Evolutionary conservation across 2,888 invertebrate genomes (phyloP).

Genomic region (Luperina testacea): DNA sequence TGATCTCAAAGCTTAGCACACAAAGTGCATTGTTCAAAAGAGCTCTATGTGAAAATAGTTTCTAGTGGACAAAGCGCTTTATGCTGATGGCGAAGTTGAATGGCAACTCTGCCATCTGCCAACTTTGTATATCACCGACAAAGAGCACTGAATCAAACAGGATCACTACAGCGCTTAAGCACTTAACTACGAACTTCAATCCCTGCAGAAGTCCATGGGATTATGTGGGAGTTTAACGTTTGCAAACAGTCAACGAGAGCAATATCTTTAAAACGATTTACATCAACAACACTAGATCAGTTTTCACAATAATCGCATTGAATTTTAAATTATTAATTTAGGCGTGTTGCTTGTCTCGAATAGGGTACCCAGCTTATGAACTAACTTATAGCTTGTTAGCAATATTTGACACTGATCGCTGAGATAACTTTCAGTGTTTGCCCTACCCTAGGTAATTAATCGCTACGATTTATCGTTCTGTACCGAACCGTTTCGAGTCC

Average conservation of each 20-base stretch:
- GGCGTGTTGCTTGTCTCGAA: slow-evolving; percentile 38
- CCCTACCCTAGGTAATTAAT: slow-evolving; percentile 59
- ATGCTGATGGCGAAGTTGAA: slow-evolving; percentile 31
- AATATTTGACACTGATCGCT: slow-evolving; percentile 59
- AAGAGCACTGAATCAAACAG: slow-evolving; percentile 39
- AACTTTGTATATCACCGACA: slow-evolving; percentile 47
- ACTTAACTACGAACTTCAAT: slow-evolving; percentile 36
- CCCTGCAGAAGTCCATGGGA: slow-evolving; percentile 32
- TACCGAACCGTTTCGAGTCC: slow-evolving; percentile 44
- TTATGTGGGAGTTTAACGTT: slow-evolving; percentile 31
- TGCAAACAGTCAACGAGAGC: slow-evolving; percentile 32
- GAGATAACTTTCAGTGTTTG: slow-evolving; percentile 61
- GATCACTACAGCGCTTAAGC: slow-evolving; percentile 43
- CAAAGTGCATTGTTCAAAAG: slow-evolving; percentile 8
- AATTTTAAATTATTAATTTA: slow-evolving; percentile 49
- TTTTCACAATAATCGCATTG: slow-evolving; percentile 26
- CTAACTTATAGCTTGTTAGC: slow-evolving; percentile 38
- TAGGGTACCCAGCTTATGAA: slow-evolving; percentile 22
- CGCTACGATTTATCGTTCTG: slow-evolving; percentile 57
- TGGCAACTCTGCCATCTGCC: slow-evolving; percentile 25
- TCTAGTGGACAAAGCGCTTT: slow-evolving; percentile 14
- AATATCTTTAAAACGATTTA: slow-evolving; percentile 8
- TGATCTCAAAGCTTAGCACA: background rate
- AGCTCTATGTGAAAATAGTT: slow-evolving; percentile 6
- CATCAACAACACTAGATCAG: background rate